A percentile compares a stretch with the other conserved stretches of the same genome.
Evolutionary conservation across 2,797 vertebrate species (phyloP).

Genomic region (Smutsia gigantea): DNA sequence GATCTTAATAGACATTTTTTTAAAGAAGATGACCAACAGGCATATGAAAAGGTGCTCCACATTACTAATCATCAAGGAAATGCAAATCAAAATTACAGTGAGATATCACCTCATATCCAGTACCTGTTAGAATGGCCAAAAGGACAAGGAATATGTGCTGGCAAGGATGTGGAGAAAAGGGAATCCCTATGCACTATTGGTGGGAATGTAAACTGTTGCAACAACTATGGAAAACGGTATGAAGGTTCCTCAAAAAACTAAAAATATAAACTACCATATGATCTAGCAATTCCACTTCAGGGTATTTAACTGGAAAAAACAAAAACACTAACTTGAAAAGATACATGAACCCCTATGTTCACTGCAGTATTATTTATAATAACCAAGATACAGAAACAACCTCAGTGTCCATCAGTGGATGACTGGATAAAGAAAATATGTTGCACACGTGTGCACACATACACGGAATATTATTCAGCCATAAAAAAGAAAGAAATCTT

Average conservation of each 20-base stretch:
- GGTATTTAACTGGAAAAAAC: not conserved
- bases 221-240: not conserved
- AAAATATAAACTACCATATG: not conserved
- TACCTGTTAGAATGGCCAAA: not conserved
- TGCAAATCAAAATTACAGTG: not conserved
- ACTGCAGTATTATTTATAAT: not conserved
- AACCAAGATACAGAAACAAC: not conserved
- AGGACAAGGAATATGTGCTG: not conserved
- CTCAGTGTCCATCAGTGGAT: not conserved
- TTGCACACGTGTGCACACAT: not conserved
- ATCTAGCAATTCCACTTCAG: not conserved
- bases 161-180: not conserved
- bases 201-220: not conserved
- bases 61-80: not conserved
- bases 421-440: not conserved
- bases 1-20: not conserved
- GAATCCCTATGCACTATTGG: not conserved
- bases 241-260: not conserved
- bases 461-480: not conserved
- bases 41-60: not conserved
- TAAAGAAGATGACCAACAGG: not conserved
- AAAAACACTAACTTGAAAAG: not conserved
- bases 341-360: not conserved
- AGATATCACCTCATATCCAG: not conserved
- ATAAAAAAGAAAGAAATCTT: not conserved